Evolutionary conservation across 2,113 vertebrate genomes (phyloP).

Genomic region (Cricetomys ansorgei): DNA sequence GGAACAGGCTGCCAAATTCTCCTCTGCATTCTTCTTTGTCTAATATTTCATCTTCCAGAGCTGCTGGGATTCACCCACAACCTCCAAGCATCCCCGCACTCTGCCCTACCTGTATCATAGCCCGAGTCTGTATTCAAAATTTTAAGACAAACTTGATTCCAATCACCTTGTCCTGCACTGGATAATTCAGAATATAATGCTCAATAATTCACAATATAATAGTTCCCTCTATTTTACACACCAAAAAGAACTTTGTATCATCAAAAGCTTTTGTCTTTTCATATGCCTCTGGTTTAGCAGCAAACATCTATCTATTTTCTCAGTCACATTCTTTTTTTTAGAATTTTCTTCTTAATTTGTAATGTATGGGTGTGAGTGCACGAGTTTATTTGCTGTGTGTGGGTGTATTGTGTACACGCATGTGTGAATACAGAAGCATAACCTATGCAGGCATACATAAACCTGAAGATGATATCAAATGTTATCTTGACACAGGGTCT

Average conservation of each 20-base stretch:
- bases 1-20: not conserved
- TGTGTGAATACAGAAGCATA: not conserved
- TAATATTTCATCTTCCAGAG: not conserved
- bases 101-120: rapidly evolving
- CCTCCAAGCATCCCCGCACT: not conserved
- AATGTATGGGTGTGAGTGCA: not conserved
- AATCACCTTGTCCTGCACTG: not conserved
- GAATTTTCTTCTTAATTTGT: not conserved
- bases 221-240: not conserved
- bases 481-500: not conserved
- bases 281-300: not conserved
- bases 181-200: not conserved
- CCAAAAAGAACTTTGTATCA: not conserved
- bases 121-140: not conserved
- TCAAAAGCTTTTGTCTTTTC: not conserved
- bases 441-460: not conserved
- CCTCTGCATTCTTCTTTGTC: not conserved
- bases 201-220: slow-evolving; percentile 7
- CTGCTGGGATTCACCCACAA: not conserved
- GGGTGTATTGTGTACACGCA: not conserved
- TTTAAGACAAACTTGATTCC: not conserved
- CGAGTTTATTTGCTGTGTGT: not conserved
- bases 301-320: not conserved
- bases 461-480: not conserved
- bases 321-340: not conserved